These are phyloP conservation scores for Leptinotarsa lineolata DNA, from an alignment of 1,140 invertebrate genomes.

Conservation along the genomic window DNA sequence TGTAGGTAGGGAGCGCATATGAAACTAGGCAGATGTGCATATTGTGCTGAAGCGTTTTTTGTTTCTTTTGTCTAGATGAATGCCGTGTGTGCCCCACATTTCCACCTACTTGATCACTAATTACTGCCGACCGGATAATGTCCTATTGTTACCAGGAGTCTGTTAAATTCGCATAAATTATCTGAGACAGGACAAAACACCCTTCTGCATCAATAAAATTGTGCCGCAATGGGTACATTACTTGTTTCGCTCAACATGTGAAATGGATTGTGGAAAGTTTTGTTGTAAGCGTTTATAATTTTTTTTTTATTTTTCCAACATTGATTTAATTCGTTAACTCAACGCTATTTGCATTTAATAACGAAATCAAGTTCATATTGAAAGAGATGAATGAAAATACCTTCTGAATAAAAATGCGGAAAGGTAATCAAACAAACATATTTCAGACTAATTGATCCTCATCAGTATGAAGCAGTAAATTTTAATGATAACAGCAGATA, in stretches of 20 bases:
- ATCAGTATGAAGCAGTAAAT: too few species aligned
- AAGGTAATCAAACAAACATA: too few species aligned
- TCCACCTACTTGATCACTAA: slow-evolving; percentile 56
- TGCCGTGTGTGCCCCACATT: slow-evolving; percentile 50
- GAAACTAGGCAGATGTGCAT: slow-evolving; percentile 50
- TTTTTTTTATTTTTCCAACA: too few species aligned
- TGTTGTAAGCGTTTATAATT: too few species aligned
- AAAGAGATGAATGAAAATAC: too few species aligned
- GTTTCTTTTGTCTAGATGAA: slow-evolving; percentile 51
- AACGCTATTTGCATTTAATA: too few species aligned
- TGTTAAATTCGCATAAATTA: slow-evolving; percentile 55
- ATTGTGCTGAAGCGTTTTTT: slow-evolving; percentile 44
- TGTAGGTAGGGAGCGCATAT: slow-evolving; percentile 20
- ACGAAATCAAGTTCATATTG: too few species aligned
- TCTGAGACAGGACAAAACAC: slow-evolving; percentile 35
- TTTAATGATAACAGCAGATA: too few species aligned
- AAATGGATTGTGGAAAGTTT: too few species aligned
- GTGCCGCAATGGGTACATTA: background rate
- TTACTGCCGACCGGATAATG: slow-evolving; percentile 50
- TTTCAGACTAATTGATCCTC: too few species aligned
- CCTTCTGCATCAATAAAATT: slow-evolving; percentile 12
- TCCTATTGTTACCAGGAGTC: slow-evolving; percentile 48
- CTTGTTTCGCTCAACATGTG: background rate
- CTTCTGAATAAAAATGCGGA: too few species aligned
- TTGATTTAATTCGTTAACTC: too few species aligned